These are phyloP conservation scores for Lepidocyrtinus sp. DNA, from an alignment of 2,888 invertebrate genomes.

Conservation along the genomic window DNA sequence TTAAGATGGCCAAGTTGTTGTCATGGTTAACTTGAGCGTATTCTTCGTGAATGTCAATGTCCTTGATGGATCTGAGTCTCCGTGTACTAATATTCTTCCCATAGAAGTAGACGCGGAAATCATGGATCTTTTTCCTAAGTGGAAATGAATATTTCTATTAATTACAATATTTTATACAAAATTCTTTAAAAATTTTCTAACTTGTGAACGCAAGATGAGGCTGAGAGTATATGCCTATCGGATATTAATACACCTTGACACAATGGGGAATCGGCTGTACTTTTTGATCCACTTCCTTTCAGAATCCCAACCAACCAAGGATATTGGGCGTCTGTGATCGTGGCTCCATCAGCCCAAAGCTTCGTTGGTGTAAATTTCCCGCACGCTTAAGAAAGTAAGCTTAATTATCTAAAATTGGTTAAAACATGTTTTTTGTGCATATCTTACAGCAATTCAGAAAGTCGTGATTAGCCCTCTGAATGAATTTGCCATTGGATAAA, in stretches of 20 bases:
- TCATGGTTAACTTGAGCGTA: slow-evolving; percentile 31
- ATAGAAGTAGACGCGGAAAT: slow-evolving; percentile 35
- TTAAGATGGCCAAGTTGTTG: slow-evolving; percentile 45
- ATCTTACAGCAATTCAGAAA: slow-evolving; percentile 45
- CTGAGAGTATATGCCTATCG: slow-evolving; percentile 39
- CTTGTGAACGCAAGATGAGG: slow-evolving; percentile 38
- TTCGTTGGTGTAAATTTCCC: background rate
- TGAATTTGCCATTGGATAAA: no score
- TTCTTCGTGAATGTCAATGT: slow-evolving; percentile 23
- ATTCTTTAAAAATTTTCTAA: background rate
- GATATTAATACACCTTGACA: slow-evolving; percentile 41
- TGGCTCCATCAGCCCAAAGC: slow-evolving; percentile 21
- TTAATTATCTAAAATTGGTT: background rate
- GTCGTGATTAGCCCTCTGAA: slow-evolving; percentile 15
- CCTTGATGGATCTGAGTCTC: slow-evolving; percentile 9
- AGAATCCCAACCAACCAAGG: slow-evolving; percentile 56
- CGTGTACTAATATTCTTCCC: slow-evolving; percentile 16
- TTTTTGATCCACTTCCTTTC: background rate
- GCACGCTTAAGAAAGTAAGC: slow-evolving; percentile 20
- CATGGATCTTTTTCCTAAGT: slow-evolving; percentile 23
- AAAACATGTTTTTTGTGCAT: background rate
- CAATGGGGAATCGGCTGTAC: slow-evolving; percentile 5
- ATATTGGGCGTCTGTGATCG: slow-evolving; percentile 22
- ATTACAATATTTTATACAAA: background rate
- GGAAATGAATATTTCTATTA: background rate